These are phyloP conservation scores for Melanophora roralis DNA, from an alignment of 2,888 invertebrate genomes.

Conservation along the genomic window DNA sequence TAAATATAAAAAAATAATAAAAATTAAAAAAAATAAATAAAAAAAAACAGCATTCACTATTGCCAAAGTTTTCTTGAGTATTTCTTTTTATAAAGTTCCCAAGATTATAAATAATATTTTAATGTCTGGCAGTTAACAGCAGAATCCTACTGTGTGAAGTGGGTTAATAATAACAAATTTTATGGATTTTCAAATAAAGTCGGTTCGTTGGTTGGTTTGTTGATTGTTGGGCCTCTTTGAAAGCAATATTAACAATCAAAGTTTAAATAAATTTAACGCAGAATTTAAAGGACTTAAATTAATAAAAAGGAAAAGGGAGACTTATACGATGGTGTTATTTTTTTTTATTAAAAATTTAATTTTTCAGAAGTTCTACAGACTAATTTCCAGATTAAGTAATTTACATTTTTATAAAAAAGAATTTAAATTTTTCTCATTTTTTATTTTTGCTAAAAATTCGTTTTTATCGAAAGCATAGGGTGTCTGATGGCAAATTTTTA, in stretches of 20 bases:
- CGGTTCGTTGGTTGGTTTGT: not conserved
- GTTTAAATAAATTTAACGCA: not conserved
- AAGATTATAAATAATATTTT: slow-evolving; percentile 58
- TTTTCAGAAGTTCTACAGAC: too few relatives aligned
- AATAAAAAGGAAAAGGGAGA: not conserved
- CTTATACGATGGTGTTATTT: not conserved
- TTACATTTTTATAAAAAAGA: too few relatives aligned
- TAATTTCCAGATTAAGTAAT: too few relatives aligned
- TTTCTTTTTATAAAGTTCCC: slow-evolving; percentile 44
- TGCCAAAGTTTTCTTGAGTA: not conserved
- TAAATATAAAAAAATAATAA: slow-evolving; percentile 18
- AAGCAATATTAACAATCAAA: not conserved
- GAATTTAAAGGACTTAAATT: not conserved
- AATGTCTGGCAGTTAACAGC: slow-evolving; percentile 59
- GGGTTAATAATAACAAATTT: slow-evolving; percentile 64
- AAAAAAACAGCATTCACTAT: not conserved
- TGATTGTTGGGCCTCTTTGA: too few relatives aligned
- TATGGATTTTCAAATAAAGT: slow-evolving; percentile 56
- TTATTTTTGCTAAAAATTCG: too few relatives aligned
- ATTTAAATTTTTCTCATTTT: too few relatives aligned
- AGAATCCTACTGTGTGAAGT: slow-evolving; percentile 64
- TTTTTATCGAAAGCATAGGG: too few relatives aligned
- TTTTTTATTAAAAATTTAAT: too few relatives aligned
- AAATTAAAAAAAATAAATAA: too few relatives aligned
- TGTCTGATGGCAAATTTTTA: too few relatives aligned